Evolutionary conservation across 2,888 invertebrate genomes (phyloP).

Genomic region (Dynastes tityus): DNA sequence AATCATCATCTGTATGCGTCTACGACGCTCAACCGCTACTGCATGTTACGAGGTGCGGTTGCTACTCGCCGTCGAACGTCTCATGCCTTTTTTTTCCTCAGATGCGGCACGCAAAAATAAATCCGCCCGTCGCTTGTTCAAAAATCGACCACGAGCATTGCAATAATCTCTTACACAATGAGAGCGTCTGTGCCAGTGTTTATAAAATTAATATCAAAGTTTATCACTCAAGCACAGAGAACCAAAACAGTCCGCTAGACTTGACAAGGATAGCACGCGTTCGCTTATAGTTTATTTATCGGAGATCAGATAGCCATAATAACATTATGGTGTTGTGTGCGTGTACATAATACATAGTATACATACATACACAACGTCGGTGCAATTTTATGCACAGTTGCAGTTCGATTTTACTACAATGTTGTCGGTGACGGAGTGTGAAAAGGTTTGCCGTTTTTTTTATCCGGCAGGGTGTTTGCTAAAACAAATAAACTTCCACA

Average conservation of each 20-base stretch:
- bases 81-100: constrained; percentile 1
- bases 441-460: constrained; percentile 10
- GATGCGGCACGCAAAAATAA: constrained; percentile 34
- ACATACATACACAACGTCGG: constrained; percentile 5
- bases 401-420: constrained; percentile 34
- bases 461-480: constrained; percentile 9
- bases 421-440: constrained; percentile 5
- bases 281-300: constrained; percentile 48
- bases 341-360: background rate
- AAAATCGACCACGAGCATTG: constrained; percentile 44
- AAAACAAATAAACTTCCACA: constrained; percentile 34
- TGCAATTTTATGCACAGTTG: constrained; percentile 38
- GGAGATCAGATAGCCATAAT: constrained; percentile 48
- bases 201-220: constrained; percentile 52
- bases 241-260: constrained; percentile 49
- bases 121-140: constrained; percentile 34
- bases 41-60: background rate
- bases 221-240: constrained; percentile 50
- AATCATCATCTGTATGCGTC: background rate
- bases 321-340: constrained; percentile 42
- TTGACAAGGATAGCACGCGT: constrained; percentile 52
- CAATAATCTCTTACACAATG: constrained; percentile 52
- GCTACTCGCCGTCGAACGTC: constrained; percentile 18
- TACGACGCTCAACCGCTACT: background rate
- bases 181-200: constrained; percentile 52